Conservation (phyloP, 1,140 invertebrate genomes). For the Ooceraea biroi region DNA sequence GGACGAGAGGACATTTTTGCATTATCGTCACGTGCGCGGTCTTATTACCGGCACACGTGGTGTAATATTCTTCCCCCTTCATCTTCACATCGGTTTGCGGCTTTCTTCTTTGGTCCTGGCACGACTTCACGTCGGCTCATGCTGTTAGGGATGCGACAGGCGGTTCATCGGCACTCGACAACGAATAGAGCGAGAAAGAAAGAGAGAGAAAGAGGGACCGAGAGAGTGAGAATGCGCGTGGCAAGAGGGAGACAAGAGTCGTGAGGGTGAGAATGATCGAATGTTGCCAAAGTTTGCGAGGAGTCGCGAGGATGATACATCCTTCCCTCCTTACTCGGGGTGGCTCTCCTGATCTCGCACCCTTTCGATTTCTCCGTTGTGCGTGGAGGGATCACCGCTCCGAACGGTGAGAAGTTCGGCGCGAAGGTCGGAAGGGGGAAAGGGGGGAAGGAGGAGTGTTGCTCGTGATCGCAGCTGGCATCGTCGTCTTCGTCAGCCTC, state of each 20-base stretch:
- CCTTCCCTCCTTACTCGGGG: constrained; percentile 2
- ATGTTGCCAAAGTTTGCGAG: constrained; percentile 78
- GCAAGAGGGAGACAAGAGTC: not conserved
- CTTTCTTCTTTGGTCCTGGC: constrained; percentile 56
- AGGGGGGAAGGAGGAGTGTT: too few species aligned
- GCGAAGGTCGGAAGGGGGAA: constrained; percentile 37
- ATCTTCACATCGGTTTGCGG: constrained; percentile 65
- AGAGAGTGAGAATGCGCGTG: too few species aligned
- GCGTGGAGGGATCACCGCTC: constrained; percentile 41
- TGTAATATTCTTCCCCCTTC: constrained; percentile 81
- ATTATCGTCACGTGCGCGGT: constrained; percentile 83
- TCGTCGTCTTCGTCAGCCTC: constrained; percentile 13
- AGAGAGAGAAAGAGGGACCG: too few species aligned
- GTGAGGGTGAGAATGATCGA: constrained; percentile 76
- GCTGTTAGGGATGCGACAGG: constrained; percentile 80
- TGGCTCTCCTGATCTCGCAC: too few species aligned
- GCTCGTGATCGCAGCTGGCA: constrained; percentile 32
- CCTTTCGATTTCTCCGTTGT: constrained; percentile 58
- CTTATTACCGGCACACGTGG: constrained; percentile 85
- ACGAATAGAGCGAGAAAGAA: too few species aligned
- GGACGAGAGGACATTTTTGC: constrained; percentile 78
- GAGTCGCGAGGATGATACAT: constrained; percentile 75
- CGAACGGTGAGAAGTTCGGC: constrained; percentile 10
- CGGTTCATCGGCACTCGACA: constrained; percentile 66
- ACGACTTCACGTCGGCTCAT: constrained; percentile 60